Base-by-base conservation (phyloP, 2,888 invertebrate species). In the Formica aserva region DNA sequence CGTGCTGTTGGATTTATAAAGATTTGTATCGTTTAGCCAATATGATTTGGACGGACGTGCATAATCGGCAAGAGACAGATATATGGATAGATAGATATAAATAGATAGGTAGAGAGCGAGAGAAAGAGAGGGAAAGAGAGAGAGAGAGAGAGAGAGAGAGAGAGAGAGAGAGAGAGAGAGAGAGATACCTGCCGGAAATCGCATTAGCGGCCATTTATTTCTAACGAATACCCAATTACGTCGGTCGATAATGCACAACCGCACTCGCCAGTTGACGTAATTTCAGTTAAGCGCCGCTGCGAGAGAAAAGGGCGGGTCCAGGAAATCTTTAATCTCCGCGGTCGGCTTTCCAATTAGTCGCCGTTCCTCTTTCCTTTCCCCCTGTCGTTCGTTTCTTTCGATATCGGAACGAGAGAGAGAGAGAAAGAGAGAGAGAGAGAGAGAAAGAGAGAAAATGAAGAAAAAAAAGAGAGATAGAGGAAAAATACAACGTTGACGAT, bases 191-290 rank as follows among this genome's bases (percentile, higher is more conserved):
- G 83, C 85, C 88, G 86, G 85, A 87, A 91, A 90, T 88, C 85
- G 86, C 87, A 90, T 91, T 89, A 91, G 84, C 87, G 88, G 87
- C 86, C 89, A 90, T 91, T 91, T 91, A 89, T 91, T 91, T 88
- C 85, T 76, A 87, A 87, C 88, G 88, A 91, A 91, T 91, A 89
- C 89, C 88, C 89, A 90, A 92, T 92, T 89, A 87, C 63, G 84
- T 71, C 75, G 75, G 63, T 85, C 89, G 86, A 85, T 86, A 71
- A 83, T 83, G 83, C 71, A 69, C 80, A 69, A 80, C 78, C 71
- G 60, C 78, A 80, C 60, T 80, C 78, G 78, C 71, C 57, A 80
- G 71, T 80, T 80, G 71, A 60, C 78, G 78, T 80, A 80, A 80
- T 80, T 80, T 80, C 71, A 80, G 71, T 80, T 80, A 80, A 80